These are phyloP conservation scores for Bombus polaris DNA, from an alignment of 1,140 invertebrate genomes.

Conservation along the genomic window DNA sequence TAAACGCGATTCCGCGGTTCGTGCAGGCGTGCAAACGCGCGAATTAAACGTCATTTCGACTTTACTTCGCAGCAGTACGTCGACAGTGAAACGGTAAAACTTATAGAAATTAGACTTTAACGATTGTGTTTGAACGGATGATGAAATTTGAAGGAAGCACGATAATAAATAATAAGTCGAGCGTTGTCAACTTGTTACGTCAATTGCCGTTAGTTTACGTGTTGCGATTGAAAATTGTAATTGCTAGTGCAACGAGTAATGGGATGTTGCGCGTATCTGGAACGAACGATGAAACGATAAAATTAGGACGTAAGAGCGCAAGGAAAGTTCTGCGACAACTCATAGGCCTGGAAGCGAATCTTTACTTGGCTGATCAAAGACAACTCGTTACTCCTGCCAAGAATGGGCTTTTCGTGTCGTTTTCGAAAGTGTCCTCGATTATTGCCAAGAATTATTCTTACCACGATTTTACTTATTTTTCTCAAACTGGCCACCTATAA, in stretches of 20 bases:
- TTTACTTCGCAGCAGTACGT: neutral
- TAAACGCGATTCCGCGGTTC: constrained; percentile 9
- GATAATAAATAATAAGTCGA: too few relatives aligned
- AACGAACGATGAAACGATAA: neutral
- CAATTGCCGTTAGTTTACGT: too few relatives aligned
- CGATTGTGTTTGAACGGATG: neutral
- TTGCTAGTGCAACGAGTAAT: neutral
- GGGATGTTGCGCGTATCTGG: neutral
- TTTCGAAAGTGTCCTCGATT: constrained; percentile 25
- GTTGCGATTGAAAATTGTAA: neutral
- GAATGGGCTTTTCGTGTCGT: constrained; percentile 18
- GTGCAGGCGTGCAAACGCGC: neutral
- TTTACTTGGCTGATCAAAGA: constrained; percentile 21
- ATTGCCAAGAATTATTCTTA: constrained; percentile 18
- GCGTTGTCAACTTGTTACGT: too few relatives aligned
- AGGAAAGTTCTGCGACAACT: constrained; percentile 1
- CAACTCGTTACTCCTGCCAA: constrained; percentile 5
- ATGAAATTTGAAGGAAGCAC: neutral
- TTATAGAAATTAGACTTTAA: neutral
- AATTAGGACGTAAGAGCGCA: constrained; percentile 7
- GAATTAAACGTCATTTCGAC: constrained; percentile 5
- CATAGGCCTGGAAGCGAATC: constrained; percentile 26
- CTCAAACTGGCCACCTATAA: neutral
- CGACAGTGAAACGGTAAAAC: neutral
- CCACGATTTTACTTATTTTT: neutral